Base-by-base conservation (phyloP, 2,888 invertebrate species). In the Lacanobia wlatinum region DNA sequence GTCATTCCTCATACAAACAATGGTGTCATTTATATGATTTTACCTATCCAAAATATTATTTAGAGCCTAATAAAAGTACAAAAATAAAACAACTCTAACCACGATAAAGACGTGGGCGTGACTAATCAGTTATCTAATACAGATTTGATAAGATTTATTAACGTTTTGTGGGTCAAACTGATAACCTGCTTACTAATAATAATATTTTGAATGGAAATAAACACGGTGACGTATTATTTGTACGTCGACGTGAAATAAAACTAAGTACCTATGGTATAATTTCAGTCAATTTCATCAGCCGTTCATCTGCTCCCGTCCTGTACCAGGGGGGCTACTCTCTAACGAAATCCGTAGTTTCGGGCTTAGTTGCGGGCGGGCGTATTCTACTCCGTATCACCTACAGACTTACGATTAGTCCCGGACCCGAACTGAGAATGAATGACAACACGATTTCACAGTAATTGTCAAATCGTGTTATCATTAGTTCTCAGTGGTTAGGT, bases 141-240 rank as follows among this genome's bases (percentile, higher is more conserved):
- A 81, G 76, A 78, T 81, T 78, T 76, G 88, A 88, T 88, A 77
- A 82, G 70, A 76, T 76, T 78, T 70, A 76, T 52, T 72, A 69
- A 65, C 66, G 60, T 69, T 84, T 86, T 84, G 78, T 87, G 68
- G 87, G 86, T 81, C 87, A 82, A 69, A 75, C 59, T 77, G 87
- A 88, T 87, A 87, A 76, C 72, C 73, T 72, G 60, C 43, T 73
- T 64, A 69, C 48, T 65, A 55, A 60, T 62, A 59, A 74, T 70
- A 71, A 62, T 74, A 70, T 78, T 84, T 52, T 78, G 60, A 56
- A 73, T 85, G 78, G 83, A 84, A 86, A 80, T 80, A 78, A 74
- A 86, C 67, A 69, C 50, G 38, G 52, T 65, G 70, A 63, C 65
- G 65, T 75, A 70, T 73, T 21, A 46, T 38, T 77, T 52, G 18